Percentiles rank a stretch among this genome's conserved stretches.
phyloP scores from a whole-genome alignment of 1,140 invertebrate species.

The Drosophila melanica region DNA sequence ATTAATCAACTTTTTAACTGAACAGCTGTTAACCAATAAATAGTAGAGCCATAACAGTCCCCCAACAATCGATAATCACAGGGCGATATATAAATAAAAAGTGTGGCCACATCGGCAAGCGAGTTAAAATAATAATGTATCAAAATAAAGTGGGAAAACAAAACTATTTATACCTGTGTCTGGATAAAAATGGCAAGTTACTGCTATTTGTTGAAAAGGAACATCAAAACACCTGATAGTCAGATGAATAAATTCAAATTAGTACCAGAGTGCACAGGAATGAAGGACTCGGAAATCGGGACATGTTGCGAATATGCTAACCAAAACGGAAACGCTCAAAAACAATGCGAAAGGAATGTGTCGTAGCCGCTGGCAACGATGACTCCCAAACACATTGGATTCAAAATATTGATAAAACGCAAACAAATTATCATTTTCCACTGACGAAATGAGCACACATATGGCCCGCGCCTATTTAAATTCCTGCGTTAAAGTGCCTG shows the following conservation, averaged over 20 bases:
- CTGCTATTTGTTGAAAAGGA: neutral
- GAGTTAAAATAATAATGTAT: neutral
- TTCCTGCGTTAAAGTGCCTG: slow-evolving; percentile 77
- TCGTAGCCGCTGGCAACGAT: slow-evolving; percentile 68
- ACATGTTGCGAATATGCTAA: slow-evolving; percentile 51
- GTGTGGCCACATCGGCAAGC: neutral
- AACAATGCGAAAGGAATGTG: slow-evolving; percentile 50
- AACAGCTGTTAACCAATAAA: neutral
- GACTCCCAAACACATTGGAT: slow-evolving; percentile 41
- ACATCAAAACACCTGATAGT: neutral
- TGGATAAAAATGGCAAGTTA: neutral
- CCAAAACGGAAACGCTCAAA: slow-evolving; percentile 72
- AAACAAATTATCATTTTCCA: slow-evolving; percentile 39
- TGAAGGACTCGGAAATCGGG: slow-evolving; percentile 23
- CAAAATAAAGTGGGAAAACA: neutral
- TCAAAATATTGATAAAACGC: slow-evolving; percentile 74
- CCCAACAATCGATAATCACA: neutral
- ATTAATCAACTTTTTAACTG: neutral
- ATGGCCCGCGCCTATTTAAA: slow-evolving; percentile 58
- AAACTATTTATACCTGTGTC: neutral
- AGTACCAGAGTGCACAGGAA: neutral
- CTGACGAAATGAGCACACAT: slow-evolving; percentile 58
- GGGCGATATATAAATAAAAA: neutral
- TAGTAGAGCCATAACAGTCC: neutral
- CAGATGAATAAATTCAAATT: neutral